phyloP scores from a whole-genome alignment of 2,113 vertebrate genomes.

The Ifrita kowaldi region DNA sequence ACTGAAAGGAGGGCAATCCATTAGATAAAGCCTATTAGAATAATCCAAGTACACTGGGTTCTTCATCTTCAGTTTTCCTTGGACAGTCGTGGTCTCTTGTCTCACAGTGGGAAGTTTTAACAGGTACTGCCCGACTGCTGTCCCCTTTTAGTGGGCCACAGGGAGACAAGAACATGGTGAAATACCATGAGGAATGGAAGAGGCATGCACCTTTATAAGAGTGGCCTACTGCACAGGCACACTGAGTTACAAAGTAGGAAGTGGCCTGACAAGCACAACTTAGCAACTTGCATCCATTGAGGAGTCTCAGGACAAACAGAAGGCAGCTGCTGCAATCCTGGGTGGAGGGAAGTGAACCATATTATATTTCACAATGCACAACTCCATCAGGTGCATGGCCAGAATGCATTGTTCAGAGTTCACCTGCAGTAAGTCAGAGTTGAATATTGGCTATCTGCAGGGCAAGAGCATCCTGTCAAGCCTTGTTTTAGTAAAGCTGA shows the following conservation, averaged over 20 bases:
- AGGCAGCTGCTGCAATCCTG: conserved; percentile 78
- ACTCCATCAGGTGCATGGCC: conserved; percentile 85
- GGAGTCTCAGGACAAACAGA: conserved; percentile 80
- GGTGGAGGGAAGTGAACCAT: conserved; percentile 85
- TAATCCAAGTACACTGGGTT: not conserved
- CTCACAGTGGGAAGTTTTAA: not conserved
- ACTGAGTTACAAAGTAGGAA: not conserved
- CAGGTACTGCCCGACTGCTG: not conserved
- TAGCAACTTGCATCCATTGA: conserved; percentile 80
- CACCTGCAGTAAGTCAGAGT: conserved; percentile 68
- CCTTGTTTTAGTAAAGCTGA: not conserved
- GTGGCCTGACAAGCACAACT: not conserved
- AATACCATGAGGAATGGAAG: not conserved
- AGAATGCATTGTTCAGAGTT: conserved; percentile 77
- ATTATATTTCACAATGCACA: conserved; percentile 84
- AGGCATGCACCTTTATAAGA: not conserved
- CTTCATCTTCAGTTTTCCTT: not conserved
- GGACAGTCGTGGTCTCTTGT: not conserved
- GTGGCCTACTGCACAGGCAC: not conserved
- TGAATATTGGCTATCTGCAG: not conserved
- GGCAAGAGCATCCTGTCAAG: not conserved
- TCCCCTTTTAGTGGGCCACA: not conserved
- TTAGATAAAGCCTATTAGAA: not conserved
- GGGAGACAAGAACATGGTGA: not conserved
- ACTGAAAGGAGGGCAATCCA: conserved; percentile 41